phyloP scores from a whole-genome alignment of 1,140 invertebrate species.

The Globodera ellingtonae region DNA sequence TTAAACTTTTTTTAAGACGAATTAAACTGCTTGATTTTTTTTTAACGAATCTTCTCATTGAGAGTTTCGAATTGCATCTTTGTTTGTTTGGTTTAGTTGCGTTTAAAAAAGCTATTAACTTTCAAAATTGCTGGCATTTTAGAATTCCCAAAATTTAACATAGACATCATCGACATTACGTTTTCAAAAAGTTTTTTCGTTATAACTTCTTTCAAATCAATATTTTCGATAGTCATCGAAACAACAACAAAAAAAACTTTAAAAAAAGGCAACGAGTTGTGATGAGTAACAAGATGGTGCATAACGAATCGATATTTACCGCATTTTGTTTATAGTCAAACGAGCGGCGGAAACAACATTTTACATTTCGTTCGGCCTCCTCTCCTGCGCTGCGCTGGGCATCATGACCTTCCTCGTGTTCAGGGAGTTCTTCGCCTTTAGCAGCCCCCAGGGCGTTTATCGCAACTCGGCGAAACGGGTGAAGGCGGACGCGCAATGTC shows the following conservation, averaged over 20 bases:
- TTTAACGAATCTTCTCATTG: neutral
- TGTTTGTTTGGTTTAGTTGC: too few relatives aligned
- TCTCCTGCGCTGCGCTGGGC: slow-evolving; percentile 42
- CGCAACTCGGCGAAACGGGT: slow-evolving; percentile 54
- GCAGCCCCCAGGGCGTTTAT: slow-evolving; percentile 58
- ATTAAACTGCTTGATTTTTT: neutral
- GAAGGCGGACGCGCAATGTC: slow-evolving; percentile 53
- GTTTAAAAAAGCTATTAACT: too few relatives aligned
- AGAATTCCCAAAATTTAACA: too few relatives aligned
- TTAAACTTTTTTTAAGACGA: too few relatives aligned
- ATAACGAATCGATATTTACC: neutral
- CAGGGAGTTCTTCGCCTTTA: slow-evolving; percentile 55
- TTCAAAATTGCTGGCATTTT: too few relatives aligned
- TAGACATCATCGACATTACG: too few relatives aligned
- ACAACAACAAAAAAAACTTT: too few relatives aligned
- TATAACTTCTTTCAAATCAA: too few relatives aligned
- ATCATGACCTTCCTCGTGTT: slow-evolving; percentile 52
- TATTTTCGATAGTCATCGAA: too few relatives aligned
- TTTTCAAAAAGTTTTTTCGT: too few relatives aligned
- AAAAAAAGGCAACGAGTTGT: too few relatives aligned
- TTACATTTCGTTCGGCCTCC: slow-evolving; percentile 43
- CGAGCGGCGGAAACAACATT: slow-evolving; percentile 60
- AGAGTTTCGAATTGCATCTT: slow-evolving; percentile 21
- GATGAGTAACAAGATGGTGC: too few relatives aligned
- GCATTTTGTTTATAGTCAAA: slow-evolving; percentile 35